Percentiles rank a stretch among this genome's conserved stretches.
phyloP scores from a whole-genome alignment of 1,140 invertebrate species.

The Drosophila melanogaster region Release_6_plus_ISO1_MT NT_037436.4:21694001-21694500 shows the following conservation, averaged over 20 bases:
- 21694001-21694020: too few species aligned
- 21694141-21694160: too few species aligned
- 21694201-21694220: not conserved
- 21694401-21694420: slow-evolving; percentile 67
- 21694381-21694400: slow-evolving; percentile 83
- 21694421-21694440: slow-evolving; percentile 56
- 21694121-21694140: too few species aligned
- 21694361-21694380: slow-evolving; percentile 81
- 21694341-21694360: slow-evolving; percentile 84
- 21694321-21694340: slow-evolving; percentile 83
- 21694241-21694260: not conserved
- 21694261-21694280: slow-evolving; percentile 7
- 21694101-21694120: too few species aligned
- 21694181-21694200: too few species aligned
- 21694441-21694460: slow-evolving; percentile 81
- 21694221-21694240: not conserved
- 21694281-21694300: not conserved
- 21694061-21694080: too few species aligned
- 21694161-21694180: not conserved
- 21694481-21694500: slow-evolving; percentile 84
- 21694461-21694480: slow-evolving; percentile 84
- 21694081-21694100: too few species aligned
- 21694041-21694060: too few species aligned
- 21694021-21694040: too few species aligned
- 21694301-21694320: slow-evolving; percentile 72